Evolutionary conservation across 2,797 vertebrate genomes (phyloP), one percentile per base, ranked within the genome.

Genomic region (Thunnus albacares): DNA sequence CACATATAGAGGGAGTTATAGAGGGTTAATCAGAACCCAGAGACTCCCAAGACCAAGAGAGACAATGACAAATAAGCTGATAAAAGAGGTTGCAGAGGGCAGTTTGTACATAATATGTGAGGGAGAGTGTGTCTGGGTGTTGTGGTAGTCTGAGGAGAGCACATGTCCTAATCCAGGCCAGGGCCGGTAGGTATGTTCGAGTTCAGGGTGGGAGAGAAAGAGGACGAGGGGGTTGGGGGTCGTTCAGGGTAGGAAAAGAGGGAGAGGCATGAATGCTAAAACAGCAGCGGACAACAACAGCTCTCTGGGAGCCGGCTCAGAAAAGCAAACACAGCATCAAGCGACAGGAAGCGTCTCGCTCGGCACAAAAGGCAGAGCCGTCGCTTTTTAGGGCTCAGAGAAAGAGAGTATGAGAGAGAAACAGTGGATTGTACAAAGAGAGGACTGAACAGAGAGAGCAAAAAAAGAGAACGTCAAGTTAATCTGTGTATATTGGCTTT

Each of bases 271-370:
- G 82, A 93, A 92, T 92, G 93, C 89, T 94, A 94, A 92, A 95
- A 95, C 92, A 96, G 94, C 94, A 94, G 78, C 2, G 79, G 88
- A 85, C 91, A 93, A 89, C 82, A 91, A 87, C 92, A 87, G 82
- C 85, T 91, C 86, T 89, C 90, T 90, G 93, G 89, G 93, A 94
- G 91, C 88, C 59, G 86, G 91, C 91, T 94, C 93, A 76, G 85
- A 90, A 95, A 96, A 95, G 94, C 92, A 95, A 96, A 96, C 94
- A 95, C 90, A 87, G 92, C 90, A 92, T 92, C 86, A 91, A 95
- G 89, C 83, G 84, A 86, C 95, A 94, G 95, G 95, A 96, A 96
- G 93, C 68, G 90, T 92, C 90, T 92, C 90, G 71, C 90, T 90
- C 72, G 24, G 80, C 79, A 93, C 91, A 93, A 95, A 94, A 94